Evolutionary conservation across 2,797 vertebrate genomes (phyloP).

Genomic region (Lepus townsendii): DNA sequence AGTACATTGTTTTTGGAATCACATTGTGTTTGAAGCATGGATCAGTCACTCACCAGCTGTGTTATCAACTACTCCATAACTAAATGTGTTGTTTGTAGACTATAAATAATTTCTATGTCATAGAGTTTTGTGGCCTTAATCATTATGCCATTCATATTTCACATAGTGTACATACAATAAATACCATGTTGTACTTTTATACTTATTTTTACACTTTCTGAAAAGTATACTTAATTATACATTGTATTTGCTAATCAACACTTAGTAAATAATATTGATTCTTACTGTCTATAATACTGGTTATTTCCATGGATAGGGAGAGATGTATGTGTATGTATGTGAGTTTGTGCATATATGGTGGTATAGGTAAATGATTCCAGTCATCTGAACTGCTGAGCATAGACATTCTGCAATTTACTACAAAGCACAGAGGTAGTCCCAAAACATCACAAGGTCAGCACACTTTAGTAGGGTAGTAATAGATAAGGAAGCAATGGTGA

Average conservation of each 20-base stretch:
- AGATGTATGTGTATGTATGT: background rate
- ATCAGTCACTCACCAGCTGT: background rate
- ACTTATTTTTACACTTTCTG: background rate
- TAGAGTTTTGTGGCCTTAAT: background rate
- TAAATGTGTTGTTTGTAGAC: background rate
- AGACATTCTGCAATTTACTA: background rate
- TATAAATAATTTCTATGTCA: background rate
- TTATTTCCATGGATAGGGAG: background rate
- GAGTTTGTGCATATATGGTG: background rate
- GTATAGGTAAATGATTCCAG: background rate
- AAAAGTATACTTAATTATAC: background rate
- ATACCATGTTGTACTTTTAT: background rate
- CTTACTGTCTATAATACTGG: background rate
- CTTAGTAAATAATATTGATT: background rate
- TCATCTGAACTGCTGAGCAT: background rate
- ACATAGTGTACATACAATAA: background rate
- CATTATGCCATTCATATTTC: background rate
- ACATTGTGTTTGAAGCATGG: background rate
- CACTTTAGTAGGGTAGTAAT: background rate
- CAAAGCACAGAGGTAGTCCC: background rate
- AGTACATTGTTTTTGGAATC: background rate
- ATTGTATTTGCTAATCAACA: background rate
- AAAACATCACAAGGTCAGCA: background rate
- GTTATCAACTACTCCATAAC: background rate
- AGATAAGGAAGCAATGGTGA: background rate